Evolutionary conservation across 2,797 vertebrate genomes (phyloP).

Genomic region (Sorex maritimensis): DNA sequence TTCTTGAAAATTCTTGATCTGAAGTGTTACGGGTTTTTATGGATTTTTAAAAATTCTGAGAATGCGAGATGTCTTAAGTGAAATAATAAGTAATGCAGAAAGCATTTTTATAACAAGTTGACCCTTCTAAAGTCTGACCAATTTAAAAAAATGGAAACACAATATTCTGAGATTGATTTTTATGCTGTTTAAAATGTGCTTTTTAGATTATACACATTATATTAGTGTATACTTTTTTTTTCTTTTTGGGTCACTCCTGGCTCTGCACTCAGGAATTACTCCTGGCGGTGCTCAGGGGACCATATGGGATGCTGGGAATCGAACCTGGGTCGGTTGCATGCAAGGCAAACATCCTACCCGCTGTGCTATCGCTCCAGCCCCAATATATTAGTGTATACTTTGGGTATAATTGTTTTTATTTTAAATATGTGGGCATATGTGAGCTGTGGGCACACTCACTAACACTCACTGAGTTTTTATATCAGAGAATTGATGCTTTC

Average conservation of each 20-base stretch:
- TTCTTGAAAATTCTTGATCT: conserved; percentile 47
- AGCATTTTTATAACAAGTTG: background rate
- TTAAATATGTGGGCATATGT: conserved; percentile 13
- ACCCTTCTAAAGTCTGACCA: background rate
- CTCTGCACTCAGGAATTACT: too few species aligned
- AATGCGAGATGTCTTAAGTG: background rate
- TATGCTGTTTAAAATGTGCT: conserved; percentile 11
- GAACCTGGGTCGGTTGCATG: too few species aligned
- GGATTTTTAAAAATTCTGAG: conserved; percentile 42
- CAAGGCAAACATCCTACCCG: too few species aligned
- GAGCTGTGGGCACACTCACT: background rate
- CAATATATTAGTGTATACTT: too few species aligned
- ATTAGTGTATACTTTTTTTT: too few species aligned
- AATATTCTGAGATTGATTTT: conserved; percentile 35
- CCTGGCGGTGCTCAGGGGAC: too few species aligned
- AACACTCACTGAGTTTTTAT: background rate
- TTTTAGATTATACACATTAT: background rate
- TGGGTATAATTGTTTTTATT: background rate
- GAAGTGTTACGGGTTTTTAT: conserved; percentile 8
- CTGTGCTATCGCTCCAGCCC: too few species aligned
- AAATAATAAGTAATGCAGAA: background rate
- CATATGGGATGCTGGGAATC: too few species aligned
- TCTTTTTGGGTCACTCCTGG: too few species aligned
- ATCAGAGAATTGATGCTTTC: background rate
- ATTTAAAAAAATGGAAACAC: background rate